Conservation (phyloP, 1,140 invertebrate species). For the Microvelia longipes region DNA sequence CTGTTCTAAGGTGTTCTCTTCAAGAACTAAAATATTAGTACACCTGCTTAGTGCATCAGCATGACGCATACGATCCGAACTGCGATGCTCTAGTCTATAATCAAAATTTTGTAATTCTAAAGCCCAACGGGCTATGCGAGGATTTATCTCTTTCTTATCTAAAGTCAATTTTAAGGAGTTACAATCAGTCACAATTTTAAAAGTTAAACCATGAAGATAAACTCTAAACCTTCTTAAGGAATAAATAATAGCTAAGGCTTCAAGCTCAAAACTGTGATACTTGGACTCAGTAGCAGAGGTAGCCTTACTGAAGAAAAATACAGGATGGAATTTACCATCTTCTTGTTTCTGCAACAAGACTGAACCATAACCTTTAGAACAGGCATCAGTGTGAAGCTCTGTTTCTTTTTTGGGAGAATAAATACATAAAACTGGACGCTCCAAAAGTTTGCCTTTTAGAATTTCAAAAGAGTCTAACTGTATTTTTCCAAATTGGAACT, state of each 20-base stretch:
- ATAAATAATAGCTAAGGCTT: background rate
- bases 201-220: background rate
- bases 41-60: background rate
- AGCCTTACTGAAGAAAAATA: background rate
- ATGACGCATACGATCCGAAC: background rate
- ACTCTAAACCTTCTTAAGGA: conserved; percentile 1
- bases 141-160: background rate
- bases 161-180: conserved; percentile 1
- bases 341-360: background rate
- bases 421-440: background rate
- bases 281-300: background rate
- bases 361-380: background rate
- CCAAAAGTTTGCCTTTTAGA: background rate
- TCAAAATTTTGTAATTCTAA: background rate
- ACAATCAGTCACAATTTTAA: conserved; percentile 2
- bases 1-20: background rate
- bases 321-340: conserved; percentile 3
- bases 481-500: background rate
- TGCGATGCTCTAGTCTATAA: background rate
- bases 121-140: background rate
- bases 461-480: conserved; percentile 7
- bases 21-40: background rate
- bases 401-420: background rate
- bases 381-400: background rate
- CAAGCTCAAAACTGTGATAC: conserved; percentile 2